Base-by-base conservation (phyloP, 2,797 vertebrate species). In the Peromyscus nudipes region DNA sequence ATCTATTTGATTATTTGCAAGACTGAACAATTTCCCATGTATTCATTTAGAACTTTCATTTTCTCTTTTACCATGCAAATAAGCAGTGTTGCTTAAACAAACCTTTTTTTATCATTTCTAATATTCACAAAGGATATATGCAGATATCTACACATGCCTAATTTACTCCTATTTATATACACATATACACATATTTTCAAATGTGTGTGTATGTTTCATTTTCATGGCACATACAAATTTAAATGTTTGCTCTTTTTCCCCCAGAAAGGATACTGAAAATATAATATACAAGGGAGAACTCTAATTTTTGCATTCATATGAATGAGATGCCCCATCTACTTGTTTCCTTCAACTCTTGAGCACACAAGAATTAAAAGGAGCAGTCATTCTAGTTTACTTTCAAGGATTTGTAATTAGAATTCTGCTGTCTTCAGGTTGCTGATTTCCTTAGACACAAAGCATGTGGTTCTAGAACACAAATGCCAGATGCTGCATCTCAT, bases 21-120 rank as follows among this genome's bases (percentile, higher is more conserved):
- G 43, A 40, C 7, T 52, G 25, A 96, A 76, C 2, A 62, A 92
- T 96, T 46, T 6, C 13, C 9, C 12, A 31, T 73, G 43, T 82
- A 86, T 87, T 95, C 75, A 86, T 84, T 93, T 97, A 87, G 77
- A 96, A 81, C 31, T 69, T 87, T 87, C 6, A 34, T 95, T 97
- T 97, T 94, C 67, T 95, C 46, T 96, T 89, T 94, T 96, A 62
- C 77, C 67, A 81, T 87, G 65, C 8, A 96, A 91, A 92, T 91
- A n/a, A 89, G 27, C 79, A 62, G 57, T 12, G 77, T 73, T 34
- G 2, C 49, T 95, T 83, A 86, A 93, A 65, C 34, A 69, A 11
- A 81, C 13, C 6, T 46, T 83, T 52, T 85, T 88, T 89, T 91
- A 71, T 93, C 11, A 81, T 62, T 95, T 96, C 55, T 86, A 57